Percentiles rank a stretch among this genome's conserved stretches.
Evolutionary conservation across 1,140 invertebrate genomes (phyloP).

Genomic region (Cataglyphis hispanica): DNA sequence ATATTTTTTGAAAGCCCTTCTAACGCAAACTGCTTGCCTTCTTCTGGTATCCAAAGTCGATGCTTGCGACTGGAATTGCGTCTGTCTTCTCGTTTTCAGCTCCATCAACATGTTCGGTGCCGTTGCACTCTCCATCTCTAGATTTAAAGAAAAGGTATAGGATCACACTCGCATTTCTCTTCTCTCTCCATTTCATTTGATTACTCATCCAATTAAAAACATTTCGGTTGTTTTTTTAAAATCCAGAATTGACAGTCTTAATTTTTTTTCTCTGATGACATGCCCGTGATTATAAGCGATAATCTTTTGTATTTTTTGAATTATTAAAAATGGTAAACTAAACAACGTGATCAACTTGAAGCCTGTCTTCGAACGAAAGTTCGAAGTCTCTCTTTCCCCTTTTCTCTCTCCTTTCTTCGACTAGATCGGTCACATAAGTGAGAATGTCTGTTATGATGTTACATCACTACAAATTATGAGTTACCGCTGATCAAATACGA

Average conservation of each 20-base stretch:
- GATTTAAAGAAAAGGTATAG: neutral
- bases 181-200: neutral
- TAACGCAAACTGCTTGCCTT: slow-evolving; percentile 93
- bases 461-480: slow-evolving; percentile 23
- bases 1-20: slow-evolving; percentile 94
- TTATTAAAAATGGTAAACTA: neutral
- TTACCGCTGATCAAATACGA: neutral
- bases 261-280: neutral
- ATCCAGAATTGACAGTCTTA: neutral
- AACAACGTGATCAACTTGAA: neutral
- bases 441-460: slow-evolving; percentile 26
- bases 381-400: neutral
- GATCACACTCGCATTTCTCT: neutral
- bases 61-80: slow-evolving; percentile 88
- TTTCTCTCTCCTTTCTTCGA: neutral
- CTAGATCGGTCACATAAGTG: slow-evolving; percentile 15
- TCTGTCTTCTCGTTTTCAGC: slow-evolving; percentile 82
- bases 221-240: neutral
- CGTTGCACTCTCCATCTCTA: slow-evolving; percentile 78
- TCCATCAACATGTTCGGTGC: slow-evolving; percentile 79
- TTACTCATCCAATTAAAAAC: neutral
- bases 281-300: neutral
- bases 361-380: neutral
- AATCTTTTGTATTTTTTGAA: neutral
- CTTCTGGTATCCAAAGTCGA: slow-evolving; percentile 91